Evolutionary conservation across 1,140 invertebrate species (phyloP).

Genomic region (Octopus sinensis): DNA sequence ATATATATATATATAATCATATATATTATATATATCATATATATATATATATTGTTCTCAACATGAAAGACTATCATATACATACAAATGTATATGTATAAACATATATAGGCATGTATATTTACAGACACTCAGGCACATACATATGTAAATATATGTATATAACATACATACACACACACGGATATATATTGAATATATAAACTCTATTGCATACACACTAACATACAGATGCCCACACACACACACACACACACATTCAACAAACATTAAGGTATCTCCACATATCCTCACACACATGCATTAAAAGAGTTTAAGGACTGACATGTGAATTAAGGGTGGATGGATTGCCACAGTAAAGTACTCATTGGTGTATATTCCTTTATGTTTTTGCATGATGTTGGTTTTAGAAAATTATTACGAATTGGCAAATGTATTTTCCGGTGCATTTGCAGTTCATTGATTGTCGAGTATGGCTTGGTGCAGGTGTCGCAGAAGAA

Average conservation of each 20-base stretch:
- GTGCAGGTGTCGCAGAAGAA: background rate
- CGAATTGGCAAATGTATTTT: background rate
- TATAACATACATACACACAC: background rate
- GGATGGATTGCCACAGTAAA: background rate
- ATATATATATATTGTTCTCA: background rate
- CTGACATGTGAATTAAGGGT: background rate
- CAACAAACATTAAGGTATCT: background rate
- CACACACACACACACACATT: background rate
- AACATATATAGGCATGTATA: background rate
- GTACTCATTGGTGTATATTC: slow-evolving; percentile 9
- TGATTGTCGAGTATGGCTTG: background rate
- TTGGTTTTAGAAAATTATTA: background rate
- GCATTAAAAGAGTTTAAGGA: too few relatives aligned
- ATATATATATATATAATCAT: background rate
- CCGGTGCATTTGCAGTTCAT: background rate
- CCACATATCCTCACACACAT: background rate
- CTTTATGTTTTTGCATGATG: background rate
- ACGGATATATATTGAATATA: background rate
- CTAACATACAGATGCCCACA: background rate
- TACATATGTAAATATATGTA: background rate
- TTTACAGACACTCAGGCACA: background rate
- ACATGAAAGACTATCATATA: too few relatives aligned
- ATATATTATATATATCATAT: too few relatives aligned
- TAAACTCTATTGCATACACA: background rate
- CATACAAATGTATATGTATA: background rate